Conservation (phyloP, 1,140 invertebrate genomes). For the Catajapyx aquilonaris region DNA sequence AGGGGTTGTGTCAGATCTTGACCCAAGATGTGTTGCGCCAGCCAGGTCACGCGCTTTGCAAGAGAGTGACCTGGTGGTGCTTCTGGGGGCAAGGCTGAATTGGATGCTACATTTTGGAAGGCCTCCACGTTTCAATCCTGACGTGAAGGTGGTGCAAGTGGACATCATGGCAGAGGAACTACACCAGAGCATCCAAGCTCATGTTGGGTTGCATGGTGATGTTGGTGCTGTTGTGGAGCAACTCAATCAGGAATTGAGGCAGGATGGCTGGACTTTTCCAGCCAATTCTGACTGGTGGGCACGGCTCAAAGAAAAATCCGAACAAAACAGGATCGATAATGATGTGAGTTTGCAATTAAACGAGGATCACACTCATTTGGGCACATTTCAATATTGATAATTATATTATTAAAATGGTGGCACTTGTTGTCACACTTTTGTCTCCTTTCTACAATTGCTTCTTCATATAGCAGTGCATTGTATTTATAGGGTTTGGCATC, state of each 20-base stretch:
- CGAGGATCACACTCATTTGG: too few relatives aligned
- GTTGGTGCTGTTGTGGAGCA: conserved; percentile 42
- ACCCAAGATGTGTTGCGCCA: conserved; percentile 51
- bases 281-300: conserved; percentile 33
- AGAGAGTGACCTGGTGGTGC: conserved; percentile 67
- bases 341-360: too few relatives aligned
- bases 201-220: conserved; percentile 58
- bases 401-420: conserved; percentile 5
- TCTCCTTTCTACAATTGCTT: too few relatives aligned
- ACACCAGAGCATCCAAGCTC: conserved; percentile 59
- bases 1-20: conserved; percentile 69
- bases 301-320: conserved; percentile 27
- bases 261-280: conserved; percentile 20
- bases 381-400: conserved; percentile 11
- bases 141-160: conserved; percentile 65
- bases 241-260: conserved; percentile 22
- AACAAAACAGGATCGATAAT: conserved; percentile 33
- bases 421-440: conserved; percentile 6
- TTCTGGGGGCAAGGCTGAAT: conserved; percentile 80
- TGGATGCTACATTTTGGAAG: conserved; percentile 96
- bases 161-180: conserved; percentile 80
- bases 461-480: too few relatives aligned
- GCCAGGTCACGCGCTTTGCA: conserved; percentile 68
- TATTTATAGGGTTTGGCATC: conserved; percentile 29
- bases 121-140: conserved; percentile 53